Evolutionary conservation across 2,797 vertebrate species (phyloP).

Genomic region (Syngnathus acus): DNA sequence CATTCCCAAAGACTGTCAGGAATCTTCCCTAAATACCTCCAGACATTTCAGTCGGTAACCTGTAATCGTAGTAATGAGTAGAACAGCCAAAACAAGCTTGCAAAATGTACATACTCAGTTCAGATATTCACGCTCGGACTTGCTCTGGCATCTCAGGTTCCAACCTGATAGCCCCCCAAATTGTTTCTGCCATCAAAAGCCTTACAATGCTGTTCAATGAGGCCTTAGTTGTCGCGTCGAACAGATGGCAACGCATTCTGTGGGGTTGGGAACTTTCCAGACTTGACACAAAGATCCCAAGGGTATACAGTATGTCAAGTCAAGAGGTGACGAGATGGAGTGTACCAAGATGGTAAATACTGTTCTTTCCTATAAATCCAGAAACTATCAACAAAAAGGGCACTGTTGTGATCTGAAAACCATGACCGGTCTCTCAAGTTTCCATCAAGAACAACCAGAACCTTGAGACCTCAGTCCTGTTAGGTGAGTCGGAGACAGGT

Average conservation of each 20-base stretch:
- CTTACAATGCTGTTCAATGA: conserved; percentile 39
- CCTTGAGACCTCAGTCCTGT: conserved; percentile 21
- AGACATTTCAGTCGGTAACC: too few species aligned
- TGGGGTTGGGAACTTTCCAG: conserved; percentile 41
- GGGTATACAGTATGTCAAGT: conserved; percentile 28
- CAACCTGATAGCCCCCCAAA: conserved; percentile 69
- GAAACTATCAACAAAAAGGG: neutral
- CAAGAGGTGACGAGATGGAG: neutral
- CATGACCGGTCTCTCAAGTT: neutral
- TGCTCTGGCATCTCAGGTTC: conserved; percentile 59
- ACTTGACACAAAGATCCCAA: conserved; percentile 32
- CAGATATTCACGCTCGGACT: conserved; percentile 37
- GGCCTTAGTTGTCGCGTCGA: conserved; percentile 45
- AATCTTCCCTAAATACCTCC: too few species aligned
- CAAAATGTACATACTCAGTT: conserved; percentile 34
- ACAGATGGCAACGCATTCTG: conserved; percentile 45
- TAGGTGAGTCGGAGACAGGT: conserved; percentile 34
- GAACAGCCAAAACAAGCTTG: too few species aligned
- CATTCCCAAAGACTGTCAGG: conserved; percentile 9
- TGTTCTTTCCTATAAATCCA: neutral
- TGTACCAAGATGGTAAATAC: neutral
- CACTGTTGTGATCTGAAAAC: neutral
- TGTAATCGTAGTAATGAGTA: too few species aligned
- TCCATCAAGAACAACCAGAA: conserved; percentile 36
- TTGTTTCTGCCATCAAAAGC: conserved; percentile 57